phyloP scores from a whole-genome alignment of 2,888 invertebrate genomes.

The Ctena decussata region DNA sequence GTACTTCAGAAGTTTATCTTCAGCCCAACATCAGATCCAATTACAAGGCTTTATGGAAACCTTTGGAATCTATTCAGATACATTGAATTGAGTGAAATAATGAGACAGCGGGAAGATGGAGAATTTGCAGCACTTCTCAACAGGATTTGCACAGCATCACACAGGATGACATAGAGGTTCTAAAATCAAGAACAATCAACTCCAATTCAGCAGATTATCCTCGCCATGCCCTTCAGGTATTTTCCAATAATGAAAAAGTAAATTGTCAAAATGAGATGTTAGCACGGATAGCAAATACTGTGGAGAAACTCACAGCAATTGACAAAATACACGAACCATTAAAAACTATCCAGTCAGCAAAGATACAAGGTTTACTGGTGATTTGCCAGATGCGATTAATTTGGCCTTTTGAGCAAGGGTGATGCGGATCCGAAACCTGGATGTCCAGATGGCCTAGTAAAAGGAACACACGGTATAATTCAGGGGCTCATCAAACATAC shows the following conservation, averaged over 20 bases:
- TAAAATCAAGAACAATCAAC: background rate
- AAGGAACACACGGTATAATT: background rate
- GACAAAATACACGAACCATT: constrained; percentile 38
- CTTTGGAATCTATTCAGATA: background rate
- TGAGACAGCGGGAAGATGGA: background rate
- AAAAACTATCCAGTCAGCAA: background rate
- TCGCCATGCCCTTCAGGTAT: constrained; percentile 30
- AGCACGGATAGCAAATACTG: background rate
- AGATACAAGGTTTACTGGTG: constrained; percentile 30
- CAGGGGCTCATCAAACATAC: background rate
- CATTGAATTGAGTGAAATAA: background rate
- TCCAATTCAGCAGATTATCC: background rate
- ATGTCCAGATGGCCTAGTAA: background rate
- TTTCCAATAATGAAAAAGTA: constrained; percentile 35
- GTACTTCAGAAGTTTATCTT: background rate
- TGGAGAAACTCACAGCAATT: constrained; percentile 3
- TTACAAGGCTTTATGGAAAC: background rate
- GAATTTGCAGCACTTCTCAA: background rate
- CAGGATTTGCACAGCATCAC: background rate
- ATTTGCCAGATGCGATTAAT: background rate
- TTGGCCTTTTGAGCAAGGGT: background rate
- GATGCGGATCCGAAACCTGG: background rate
- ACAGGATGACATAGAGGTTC: background rate
- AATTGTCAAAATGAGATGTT: constrained; percentile 28
- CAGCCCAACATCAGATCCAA: background rate